Conservation (phyloP, 1,140 invertebrate species). For the Macrosteles quadrilineatus region DNA sequence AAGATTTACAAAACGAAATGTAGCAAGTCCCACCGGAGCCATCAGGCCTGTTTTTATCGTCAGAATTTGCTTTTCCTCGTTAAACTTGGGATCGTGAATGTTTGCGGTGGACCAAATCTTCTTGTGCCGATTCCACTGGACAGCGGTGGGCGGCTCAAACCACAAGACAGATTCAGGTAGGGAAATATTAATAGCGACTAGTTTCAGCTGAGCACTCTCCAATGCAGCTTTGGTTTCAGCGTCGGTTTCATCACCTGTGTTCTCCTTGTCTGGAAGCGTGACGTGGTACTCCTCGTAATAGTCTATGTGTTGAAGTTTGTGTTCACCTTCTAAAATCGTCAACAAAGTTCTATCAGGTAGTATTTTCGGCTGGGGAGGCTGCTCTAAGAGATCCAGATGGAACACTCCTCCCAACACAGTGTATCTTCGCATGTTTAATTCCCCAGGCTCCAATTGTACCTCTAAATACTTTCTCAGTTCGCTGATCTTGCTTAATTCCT, state of each 20-base stretch:
- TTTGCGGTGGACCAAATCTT: conserved; percentile 71
- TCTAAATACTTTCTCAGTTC: conserved; percentile 47
- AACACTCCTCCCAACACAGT: conserved; percentile 65
- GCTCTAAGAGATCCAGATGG: conserved; percentile 62
- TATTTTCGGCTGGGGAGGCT: conserved; percentile 63
- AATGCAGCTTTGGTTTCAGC: not conserved
- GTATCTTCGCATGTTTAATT: conserved; percentile 67
- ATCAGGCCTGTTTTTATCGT: conserved; percentile 72
- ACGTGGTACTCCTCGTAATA: conserved; percentile 22
- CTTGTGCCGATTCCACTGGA: conserved; percentile 67
- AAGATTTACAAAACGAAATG: conserved; percentile 73
- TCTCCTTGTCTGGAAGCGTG: conserved; percentile 23
- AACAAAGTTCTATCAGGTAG: conserved; percentile 38
- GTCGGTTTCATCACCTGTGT: conserved; percentile 1
- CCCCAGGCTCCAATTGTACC: conserved; percentile 50
- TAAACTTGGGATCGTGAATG: conserved; percentile 79
- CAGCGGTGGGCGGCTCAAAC: conserved; percentile 79
- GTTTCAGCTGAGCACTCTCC: conserved; percentile 17
- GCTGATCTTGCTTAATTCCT: conserved; percentile 37
- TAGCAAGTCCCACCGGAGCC: conserved; percentile 73
- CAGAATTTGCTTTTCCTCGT: conserved; percentile 76
- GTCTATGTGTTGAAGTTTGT: conserved; percentile 9
- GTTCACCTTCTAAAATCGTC: conserved; percentile 23
- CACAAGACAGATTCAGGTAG: conserved; percentile 75
- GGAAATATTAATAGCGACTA: conserved; percentile 49